These are phyloP conservation scores for Bungarus multicinctus DNA, from an alignment of 2,113 vertebrate genomes.

Conservation along the genomic window DNA sequence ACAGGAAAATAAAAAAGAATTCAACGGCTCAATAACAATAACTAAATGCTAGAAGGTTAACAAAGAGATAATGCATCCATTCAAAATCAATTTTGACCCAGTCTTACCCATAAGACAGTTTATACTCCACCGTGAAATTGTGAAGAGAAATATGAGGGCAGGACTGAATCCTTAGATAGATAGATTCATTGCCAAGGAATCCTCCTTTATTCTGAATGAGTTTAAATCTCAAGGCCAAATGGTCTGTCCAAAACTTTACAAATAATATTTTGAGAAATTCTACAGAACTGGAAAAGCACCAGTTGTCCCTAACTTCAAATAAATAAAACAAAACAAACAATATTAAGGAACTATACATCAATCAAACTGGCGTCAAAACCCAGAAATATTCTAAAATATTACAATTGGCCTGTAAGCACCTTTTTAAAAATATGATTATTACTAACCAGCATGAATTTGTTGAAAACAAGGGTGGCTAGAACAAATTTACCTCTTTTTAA, in stretches of 20 bases:
- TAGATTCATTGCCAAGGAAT: not conserved
- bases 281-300: not conserved
- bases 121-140: not conserved
- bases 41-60: not conserved
- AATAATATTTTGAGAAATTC: not conserved
- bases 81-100: not conserved
- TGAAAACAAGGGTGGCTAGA: not conserved
- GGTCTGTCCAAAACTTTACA: not conserved
- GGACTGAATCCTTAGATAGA: not conserved
- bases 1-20: not conserved
- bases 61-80: not conserved
- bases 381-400: not conserved
- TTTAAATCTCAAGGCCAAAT: not conserved
- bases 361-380: not conserved
- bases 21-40: not conserved
- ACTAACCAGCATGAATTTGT: not conserved
- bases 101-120: not conserved
- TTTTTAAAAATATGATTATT: not conserved
- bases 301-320: not conserved
- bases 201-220: not conserved
- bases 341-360: not conserved
- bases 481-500: not conserved
- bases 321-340: not conserved
- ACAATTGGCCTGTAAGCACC: not conserved
- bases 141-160: not conserved